Evolutionary conservation across 2,888 invertebrate genomes (phyloP).

Genomic region (Caradrina kadenii): DNA sequence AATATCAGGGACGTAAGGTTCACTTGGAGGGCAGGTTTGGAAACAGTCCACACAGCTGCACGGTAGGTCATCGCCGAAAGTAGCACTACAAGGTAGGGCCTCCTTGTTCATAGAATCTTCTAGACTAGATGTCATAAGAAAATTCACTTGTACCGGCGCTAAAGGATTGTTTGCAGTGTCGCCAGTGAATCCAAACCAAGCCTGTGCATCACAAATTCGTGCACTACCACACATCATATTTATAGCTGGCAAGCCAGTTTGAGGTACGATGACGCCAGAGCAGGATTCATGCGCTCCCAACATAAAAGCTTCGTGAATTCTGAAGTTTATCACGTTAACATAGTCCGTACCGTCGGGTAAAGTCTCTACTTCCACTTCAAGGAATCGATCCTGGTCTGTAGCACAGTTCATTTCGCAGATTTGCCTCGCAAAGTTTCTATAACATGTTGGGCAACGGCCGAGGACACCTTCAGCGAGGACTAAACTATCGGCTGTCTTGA

Average conservation of each 20-base stretch:
- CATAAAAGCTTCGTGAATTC: slow-evolving; percentile 91
- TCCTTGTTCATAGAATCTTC: slow-evolving; percentile 83
- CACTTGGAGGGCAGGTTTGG: slow-evolving; percentile 90
- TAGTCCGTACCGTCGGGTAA: slow-evolving; percentile 71
- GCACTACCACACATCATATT: slow-evolving; percentile 95
- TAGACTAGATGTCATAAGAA: slow-evolving; percentile 80
- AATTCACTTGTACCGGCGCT: slow-evolving; percentile 92
- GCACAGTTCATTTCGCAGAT: slow-evolving; percentile 96
- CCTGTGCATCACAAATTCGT: slow-evolving; percentile 91
- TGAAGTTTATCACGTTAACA: slow-evolving; percentile 86
- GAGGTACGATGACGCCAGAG: slow-evolving; percentile 93
- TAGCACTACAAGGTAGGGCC: slow-evolving; percentile 91
- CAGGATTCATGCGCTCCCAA: slow-evolving; percentile 94
- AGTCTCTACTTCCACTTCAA: slow-evolving; percentile 65
- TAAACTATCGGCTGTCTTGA: slow-evolving; percentile 89
- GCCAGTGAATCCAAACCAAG: slow-evolving; percentile 93
- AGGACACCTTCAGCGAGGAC: slow-evolving; percentile 92
- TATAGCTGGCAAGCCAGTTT: slow-evolving; percentile 93
- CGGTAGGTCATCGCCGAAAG: slow-evolving; percentile 88
- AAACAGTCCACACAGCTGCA: slow-evolving; percentile 96
- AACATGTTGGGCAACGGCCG: slow-evolving; percentile 95
- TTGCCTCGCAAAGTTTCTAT: slow-evolving; percentile 93
- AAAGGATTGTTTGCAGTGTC: slow-evolving; percentile 86
- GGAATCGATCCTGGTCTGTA: slow-evolving; percentile 91
- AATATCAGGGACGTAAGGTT: slow-evolving; percentile 81